Conservation (phyloP, 2,888 invertebrate species). For the Noctua janthina region DNA sequence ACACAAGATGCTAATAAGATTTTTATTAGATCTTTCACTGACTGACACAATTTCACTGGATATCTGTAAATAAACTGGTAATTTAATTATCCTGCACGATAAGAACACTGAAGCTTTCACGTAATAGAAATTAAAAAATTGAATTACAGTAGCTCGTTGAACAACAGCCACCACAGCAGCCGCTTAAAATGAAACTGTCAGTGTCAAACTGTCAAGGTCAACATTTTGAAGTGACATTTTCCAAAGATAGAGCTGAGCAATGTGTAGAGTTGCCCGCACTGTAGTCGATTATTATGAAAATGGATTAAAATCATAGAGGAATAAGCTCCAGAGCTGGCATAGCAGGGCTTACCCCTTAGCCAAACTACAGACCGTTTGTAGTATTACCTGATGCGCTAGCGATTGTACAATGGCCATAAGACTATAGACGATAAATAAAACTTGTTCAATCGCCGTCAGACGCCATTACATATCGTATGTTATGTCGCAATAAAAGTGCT, state of each 20-base stretch:
- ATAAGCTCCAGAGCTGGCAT: neutral
- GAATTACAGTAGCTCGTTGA: conserved; percentile 6
- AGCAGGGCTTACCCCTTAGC: neutral
- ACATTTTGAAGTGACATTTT: neutral
- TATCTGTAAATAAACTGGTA: conserved; percentile 46
- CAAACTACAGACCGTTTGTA: no score
- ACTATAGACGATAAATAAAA: neutral
- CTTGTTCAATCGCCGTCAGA: neutral
- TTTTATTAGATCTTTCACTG: conserved; percentile 21
- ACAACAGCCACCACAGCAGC: neutral
- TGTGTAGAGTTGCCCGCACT: neutral
- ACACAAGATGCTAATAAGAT: conserved; percentile 25
- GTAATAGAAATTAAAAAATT: conserved; percentile 8
- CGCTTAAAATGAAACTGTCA: conserved; percentile 13
- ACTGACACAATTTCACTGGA: conserved; percentile 36
- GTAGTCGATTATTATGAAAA: neutral
- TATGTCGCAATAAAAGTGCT: no score
- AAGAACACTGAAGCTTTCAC: conserved; percentile 18
- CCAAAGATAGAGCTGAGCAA: neutral
- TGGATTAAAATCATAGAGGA: neutral
- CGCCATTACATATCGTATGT: no score
- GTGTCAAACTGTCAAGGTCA: conserved; percentile 5
- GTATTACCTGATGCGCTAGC: no score
- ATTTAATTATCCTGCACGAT: conserved; percentile 15
- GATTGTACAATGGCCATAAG: neutral